Evolutionary conservation across 2,797 vertebrate genomes (phyloP).

Genomic region (Melanogrammus aeglefinus): DNA sequence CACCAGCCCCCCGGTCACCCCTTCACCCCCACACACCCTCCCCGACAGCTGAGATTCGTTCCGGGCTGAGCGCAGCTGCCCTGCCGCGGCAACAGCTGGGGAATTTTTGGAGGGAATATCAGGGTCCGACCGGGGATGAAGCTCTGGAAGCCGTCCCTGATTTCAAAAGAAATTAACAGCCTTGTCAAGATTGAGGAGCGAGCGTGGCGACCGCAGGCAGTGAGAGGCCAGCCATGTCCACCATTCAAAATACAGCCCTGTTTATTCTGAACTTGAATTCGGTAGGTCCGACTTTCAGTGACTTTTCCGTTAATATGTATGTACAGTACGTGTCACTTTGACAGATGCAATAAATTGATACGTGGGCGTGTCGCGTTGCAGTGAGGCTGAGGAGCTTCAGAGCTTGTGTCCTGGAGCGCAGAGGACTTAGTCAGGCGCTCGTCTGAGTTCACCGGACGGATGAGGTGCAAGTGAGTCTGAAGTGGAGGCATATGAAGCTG

Average conservation of each 20-base stretch:
- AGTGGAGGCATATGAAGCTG: neutral
- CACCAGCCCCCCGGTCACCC: slow-evolving; percentile 5
- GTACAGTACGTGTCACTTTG: neutral
- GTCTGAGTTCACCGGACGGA: too few relatives aligned
- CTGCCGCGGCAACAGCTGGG: slow-evolving; percentile 68
- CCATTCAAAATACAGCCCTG: too few relatives aligned
- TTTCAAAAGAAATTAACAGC: slow-evolving; percentile 61
- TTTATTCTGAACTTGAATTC: too few relatives aligned
- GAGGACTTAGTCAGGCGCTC: neutral
- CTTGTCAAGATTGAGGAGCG: slow-evolving; percentile 51
- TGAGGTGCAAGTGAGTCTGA: too few relatives aligned
- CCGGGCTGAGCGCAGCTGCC: slow-evolving; percentile 67
- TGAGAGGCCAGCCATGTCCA: too few relatives aligned
- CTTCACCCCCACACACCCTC: neutral
- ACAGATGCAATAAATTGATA: too few relatives aligned
- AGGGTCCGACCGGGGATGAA: slow-evolving; percentile 22
- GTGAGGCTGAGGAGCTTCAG: neutral
- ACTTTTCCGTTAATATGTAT: neutral
- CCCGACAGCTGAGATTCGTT: slow-evolving; percentile 75
- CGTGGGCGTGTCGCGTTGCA: neutral
- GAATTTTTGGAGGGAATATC: slow-evolving; percentile 73
- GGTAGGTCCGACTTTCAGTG: neutral
- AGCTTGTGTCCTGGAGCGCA: too few relatives aligned
- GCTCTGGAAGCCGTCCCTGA: slow-evolving; percentile 43
- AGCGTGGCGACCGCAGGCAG: slow-evolving; percentile 13